Evolutionary conservation across 2,888 invertebrate species (phyloP).

Genomic region (Andrena trimmerana): DNA sequence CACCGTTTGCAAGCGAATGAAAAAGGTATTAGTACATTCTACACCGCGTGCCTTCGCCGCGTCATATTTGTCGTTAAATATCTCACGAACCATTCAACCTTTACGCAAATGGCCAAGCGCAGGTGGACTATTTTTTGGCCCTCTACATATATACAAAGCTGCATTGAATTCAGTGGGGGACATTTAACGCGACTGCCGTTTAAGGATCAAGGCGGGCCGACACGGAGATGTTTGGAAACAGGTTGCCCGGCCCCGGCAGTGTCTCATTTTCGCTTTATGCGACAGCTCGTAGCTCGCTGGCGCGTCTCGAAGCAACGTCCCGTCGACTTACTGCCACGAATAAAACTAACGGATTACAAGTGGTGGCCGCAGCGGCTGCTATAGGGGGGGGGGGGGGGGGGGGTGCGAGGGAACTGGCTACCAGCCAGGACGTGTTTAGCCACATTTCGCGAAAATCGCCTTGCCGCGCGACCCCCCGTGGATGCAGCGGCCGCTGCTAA

Average conservation of each 20-base stretch:
- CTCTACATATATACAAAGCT: too few species aligned
- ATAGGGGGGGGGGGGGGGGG: not conserved
- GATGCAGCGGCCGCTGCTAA: conserved; percentile 18
- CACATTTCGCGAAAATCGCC: conserved; percentile 32
- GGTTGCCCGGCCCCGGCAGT: not conserved
- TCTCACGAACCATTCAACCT: too few species aligned
- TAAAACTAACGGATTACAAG: conserved; percentile 39
- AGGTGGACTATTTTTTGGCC: too few species aligned
- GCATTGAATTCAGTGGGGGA: too few species aligned
- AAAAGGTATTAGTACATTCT: too few species aligned
- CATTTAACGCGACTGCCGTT: not conserved
- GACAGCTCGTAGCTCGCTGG: not conserved
- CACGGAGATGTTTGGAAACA: not conserved
- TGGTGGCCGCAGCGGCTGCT: conserved; percentile 28
- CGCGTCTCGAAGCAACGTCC: not conserved
- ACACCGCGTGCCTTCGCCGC: too few species aligned
- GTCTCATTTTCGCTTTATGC: conserved; percentile 1
- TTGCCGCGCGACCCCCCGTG: not conserved
- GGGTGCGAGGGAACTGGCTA: conserved; percentile 26
- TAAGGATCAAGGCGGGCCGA: not conserved
- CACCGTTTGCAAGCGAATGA: too few species aligned
- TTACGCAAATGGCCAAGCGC: too few species aligned
- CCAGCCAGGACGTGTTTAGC: conserved; percentile 45
- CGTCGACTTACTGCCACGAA: conserved; percentile 2
- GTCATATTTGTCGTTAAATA: too few species aligned